These are phyloP conservation scores for Podarcis raffonei DNA, from an alignment of 2,113 vertebrate genomes.

Conservation along the genomic window DNA sequence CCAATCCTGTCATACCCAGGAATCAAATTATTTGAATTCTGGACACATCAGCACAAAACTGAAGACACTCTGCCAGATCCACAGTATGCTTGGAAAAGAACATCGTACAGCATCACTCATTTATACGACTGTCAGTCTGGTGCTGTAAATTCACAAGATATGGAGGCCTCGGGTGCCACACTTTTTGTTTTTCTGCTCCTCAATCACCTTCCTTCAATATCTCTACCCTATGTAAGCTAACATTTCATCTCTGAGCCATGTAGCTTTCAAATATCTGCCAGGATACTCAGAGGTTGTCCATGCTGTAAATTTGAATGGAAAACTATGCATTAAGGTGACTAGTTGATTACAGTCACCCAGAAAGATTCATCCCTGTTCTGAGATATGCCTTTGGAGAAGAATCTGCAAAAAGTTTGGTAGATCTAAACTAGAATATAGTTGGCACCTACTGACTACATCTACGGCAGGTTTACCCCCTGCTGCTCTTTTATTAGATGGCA, in stretches of 20 bases:
- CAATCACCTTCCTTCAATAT: slow-evolving; percentile 26
- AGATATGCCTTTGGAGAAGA: slow-evolving; percentile 29
- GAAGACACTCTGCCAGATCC: slow-evolving; percentile 76
- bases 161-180: slow-evolving; percentile 69
- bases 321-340: slow-evolving; percentile 49
- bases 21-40: slow-evolving; percentile 80
- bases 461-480: slow-evolving; percentile 57
- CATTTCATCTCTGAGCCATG: slow-evolving; percentile 56
- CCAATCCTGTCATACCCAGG: slow-evolving; percentile 63
- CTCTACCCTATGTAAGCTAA: slow-evolving; percentile 35
- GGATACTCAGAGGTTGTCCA: not conserved
- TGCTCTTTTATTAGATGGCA: slow-evolving; percentile 24
- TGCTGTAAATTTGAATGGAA: slow-evolving; percentile 31
- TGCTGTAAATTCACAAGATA: slow-evolving; percentile 70
- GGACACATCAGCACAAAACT: slow-evolving; percentile 75
- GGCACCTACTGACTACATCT: slow-evolving; percentile 58
- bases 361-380: slow-evolving; percentile 36
- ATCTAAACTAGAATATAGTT: slow-evolving; percentile 51
- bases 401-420: slow-evolving; percentile 59
- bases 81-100: slow-evolving; percentile 69
- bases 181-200: slow-evolving; percentile 61
- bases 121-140: slow-evolving; percentile 73
- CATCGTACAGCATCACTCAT: slow-evolving; percentile 75
- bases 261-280: slow-evolving; percentile 50
- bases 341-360: slow-evolving; percentile 56